phyloP scores from a whole-genome alignment of 2,797 vertebrate genomes.

The Ataeniobius toweri region DNA sequence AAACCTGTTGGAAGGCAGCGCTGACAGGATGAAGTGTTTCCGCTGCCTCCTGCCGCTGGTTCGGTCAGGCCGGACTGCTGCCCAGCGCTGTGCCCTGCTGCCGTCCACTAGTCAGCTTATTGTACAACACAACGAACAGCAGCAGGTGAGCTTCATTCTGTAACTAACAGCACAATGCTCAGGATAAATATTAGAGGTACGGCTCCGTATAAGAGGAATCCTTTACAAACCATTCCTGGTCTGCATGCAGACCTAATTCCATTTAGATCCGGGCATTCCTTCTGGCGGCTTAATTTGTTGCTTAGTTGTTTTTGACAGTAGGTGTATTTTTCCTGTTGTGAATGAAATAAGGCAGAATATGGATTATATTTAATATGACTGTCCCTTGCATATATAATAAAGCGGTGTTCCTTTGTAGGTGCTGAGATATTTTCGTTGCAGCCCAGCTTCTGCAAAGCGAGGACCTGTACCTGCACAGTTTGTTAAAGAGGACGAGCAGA shows the following conservation, averaged over 20 bases:
- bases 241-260: background rate
- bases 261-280: background rate
- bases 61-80: slow-evolving; percentile 20
- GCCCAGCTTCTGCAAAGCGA: slow-evolving; percentile 36
- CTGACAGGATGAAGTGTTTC: slow-evolving; percentile 64
- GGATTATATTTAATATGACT: background rate
- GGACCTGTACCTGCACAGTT: slow-evolving; percentile 22
- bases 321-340: background rate
- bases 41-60: slow-evolving; percentile 56
- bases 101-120: background rate
- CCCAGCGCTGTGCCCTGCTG: slow-evolving; percentile 1
- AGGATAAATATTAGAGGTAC: background rate
- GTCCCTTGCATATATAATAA: background rate
- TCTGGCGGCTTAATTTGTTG: background rate
- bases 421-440: slow-evolving; percentile 62
- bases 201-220: no score
- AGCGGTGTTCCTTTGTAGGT: slow-evolving; percentile 32
- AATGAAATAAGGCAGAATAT: background rate
- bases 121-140: slow-evolving; percentile 7
- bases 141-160: slow-evolving; percentile 48
- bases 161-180: background rate
- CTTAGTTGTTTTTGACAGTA: background rate
- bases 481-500: slow-evolving; percentile 11
- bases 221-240: background rate
- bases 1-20: slow-evolving; percentile 8